phyloP scores from a whole-genome alignment of 2,113 vertebrate species.

The Ptychochromis oligacanthus region DNA sequence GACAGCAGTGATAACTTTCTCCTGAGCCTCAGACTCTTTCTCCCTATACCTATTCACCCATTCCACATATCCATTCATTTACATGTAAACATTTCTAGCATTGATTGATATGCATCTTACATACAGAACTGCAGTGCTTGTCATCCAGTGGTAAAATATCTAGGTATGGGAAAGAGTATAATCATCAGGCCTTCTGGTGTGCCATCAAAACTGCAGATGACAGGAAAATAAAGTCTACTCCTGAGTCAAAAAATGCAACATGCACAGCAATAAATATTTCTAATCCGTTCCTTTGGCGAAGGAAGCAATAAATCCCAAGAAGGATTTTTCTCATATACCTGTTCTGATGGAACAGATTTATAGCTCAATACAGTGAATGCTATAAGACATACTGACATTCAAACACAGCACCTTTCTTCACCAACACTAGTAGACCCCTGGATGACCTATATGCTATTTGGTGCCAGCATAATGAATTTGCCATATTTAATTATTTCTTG shows the following conservation, averaged over 20 bases:
- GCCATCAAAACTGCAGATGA: slow-evolving; percentile 61
- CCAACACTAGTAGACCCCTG: slow-evolving; percentile 26
- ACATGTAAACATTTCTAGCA: slow-evolving; percentile 54
- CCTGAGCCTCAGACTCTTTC: slow-evolving; percentile 36
- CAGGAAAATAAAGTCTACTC: slow-evolving; percentile 57
- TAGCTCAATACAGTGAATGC: slow-evolving; percentile 27
- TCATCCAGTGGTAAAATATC: slow-evolving; percentile 58
- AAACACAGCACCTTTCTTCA: slow-evolving; percentile 40
- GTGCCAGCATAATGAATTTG: slow-evolving; percentile 62
- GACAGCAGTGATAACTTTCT: slow-evolving; percentile 72
- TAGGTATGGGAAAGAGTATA: slow-evolving; percentile 34
- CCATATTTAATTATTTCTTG: slow-evolving; percentile 65
- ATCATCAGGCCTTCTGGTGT: slow-evolving; percentile 47
- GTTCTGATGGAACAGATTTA: slow-evolving; percentile 50
- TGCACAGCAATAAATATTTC: slow-evolving; percentile 62
- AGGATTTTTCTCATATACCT: slow-evolving; percentile 49
- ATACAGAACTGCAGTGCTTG: slow-evolving; percentile 15
- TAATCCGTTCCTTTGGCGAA: slow-evolving; percentile 59
- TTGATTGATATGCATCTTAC: slow-evolving; percentile 48
- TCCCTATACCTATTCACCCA: slow-evolving; percentile 31
- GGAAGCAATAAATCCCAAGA: slow-evolving; percentile 55
- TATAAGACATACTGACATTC: slow-evolving; percentile 48
- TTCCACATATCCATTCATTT: slow-evolving; percentile 40
- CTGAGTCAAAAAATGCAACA: slow-evolving; percentile 56
- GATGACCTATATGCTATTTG: slow-evolving; percentile 55